Base-by-base conservation (phyloP, 2,888 invertebrate genomes). In the Cosmopolites sordidus region DNA sequence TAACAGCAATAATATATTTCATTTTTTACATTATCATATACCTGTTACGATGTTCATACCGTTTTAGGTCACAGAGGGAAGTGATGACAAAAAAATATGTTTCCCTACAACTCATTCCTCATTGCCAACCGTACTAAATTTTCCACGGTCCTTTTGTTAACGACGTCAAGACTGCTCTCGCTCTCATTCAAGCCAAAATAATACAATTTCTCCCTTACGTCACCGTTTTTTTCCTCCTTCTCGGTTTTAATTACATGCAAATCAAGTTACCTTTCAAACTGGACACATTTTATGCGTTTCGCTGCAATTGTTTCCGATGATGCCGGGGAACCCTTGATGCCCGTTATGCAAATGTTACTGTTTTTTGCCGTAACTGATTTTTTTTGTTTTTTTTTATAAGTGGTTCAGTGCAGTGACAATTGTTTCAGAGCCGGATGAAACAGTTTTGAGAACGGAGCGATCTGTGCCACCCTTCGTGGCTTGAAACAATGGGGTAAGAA, bases 231-330 rank as follows among this genome's bases (percentile, higher is more conserved):
- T 54, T 57, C 54, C 51, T 51, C 37, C 16, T 22, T 44, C 51
- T 30, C 51, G 37, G 18, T 58, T 58, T 58, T 58, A 58, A 58
- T 58, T 58, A 58, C 54, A 58, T 58, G 58, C 58, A 58, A 58
- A 58, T 55, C 54, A 55, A 58, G 54, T 52, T 58, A 58, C 58
- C 58, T 58, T 58, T 58, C 37, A 48, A 55, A 58, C 58, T 58
- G 58, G 58, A 58, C 58, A 58, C 54, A 22, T 55, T 58, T 58
- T 58, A 58, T 58, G 48, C 54, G 44, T 43, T 43, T 54, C 52
- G 43, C 48, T 39, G 44, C 56, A 44, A 56, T 56, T 56, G 53
- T 58, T 54, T 48, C 47, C 14, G 40, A 47, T 17, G 18, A 12
- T 11, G 12, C 22, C 22, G 33, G 33, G 33, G 33, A 33, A 5